Percentiles rank a stretch among this genome's conserved stretches.
These are phyloP conservation scores for Sebastes schlegelii DNA, from an alignment of 2,113 vertebrate species.

Conservation along the genomic window DNA sequence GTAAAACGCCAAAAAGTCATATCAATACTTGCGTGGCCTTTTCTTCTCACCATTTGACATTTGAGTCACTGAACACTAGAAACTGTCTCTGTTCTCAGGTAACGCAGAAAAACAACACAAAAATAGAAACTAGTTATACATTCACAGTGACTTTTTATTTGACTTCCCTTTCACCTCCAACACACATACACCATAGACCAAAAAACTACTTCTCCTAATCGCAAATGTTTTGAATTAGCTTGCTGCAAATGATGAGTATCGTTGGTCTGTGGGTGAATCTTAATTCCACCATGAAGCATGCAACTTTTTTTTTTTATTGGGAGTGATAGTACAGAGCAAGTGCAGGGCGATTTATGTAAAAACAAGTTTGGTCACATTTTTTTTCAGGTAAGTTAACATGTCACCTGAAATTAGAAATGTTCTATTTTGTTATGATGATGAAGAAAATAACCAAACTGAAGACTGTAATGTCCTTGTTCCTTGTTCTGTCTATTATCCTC, in stretches of 20 bases:
- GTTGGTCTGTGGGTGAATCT: neutral
- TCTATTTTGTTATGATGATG: neutral
- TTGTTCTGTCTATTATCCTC: neutral
- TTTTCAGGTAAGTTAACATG: neutral
- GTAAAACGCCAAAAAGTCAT: neutral
- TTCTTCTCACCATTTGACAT: neutral
- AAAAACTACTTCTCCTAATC: slow-evolving; percentile 46
- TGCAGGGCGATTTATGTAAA: neutral
- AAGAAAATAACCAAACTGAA: neutral
- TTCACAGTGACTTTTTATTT: neutral
- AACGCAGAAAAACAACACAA: neutral
- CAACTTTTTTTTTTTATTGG: neutral
- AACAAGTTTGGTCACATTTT: neutral
- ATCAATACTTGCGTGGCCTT: neutral
- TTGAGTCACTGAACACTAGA: neutral
- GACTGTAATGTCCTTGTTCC: neutral
- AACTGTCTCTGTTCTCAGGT: neutral
- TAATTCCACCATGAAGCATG: neutral
- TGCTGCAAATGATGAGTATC: neutral
- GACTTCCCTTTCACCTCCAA: slow-evolving; percentile 58
- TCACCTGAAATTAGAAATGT: neutral
- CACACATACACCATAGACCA: neutral
- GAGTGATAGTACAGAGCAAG: neutral
- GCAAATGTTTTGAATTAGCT: neutral
- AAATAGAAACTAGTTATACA: neutral